These are phyloP conservation scores for Heterodera schachtii DNA, from an alignment of 1,140 invertebrate genomes.

Conservation along the genomic window DNA sequence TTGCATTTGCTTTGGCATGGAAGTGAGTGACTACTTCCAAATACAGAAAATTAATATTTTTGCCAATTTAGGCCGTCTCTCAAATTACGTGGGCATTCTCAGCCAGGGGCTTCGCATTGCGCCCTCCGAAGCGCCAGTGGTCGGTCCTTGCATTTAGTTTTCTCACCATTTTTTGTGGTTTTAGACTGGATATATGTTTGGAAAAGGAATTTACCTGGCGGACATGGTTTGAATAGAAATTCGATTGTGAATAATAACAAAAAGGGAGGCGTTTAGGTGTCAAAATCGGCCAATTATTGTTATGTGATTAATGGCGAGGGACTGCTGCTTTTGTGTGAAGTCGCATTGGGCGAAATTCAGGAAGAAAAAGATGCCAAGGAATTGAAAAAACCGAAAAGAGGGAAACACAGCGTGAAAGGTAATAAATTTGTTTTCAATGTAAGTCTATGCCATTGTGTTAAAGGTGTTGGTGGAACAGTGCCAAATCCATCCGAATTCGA, in stretches of 20 bases:
- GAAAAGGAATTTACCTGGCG: slow-evolving; percentile 85
- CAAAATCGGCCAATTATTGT: slow-evolving; percentile 96
- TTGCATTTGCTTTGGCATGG: slow-evolving; percentile 92
- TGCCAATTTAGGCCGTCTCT: slow-evolving; percentile 70
- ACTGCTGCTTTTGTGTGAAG: slow-evolving; percentile 84
- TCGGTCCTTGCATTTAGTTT: not conserved
- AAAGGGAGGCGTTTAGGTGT: not conserved
- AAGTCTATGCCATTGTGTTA: slow-evolving; percentile 19
- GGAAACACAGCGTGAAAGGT: slow-evolving; percentile 51
- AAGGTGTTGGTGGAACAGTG: slow-evolving; percentile 44
- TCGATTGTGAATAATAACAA: not conserved
- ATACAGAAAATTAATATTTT: not conserved
- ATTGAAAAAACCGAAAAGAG: slow-evolving; percentile 46
- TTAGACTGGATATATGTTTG: slow-evolving; percentile 72
- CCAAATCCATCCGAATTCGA: slow-evolving; percentile 41
- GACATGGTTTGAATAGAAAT: slow-evolving; percentile 83
- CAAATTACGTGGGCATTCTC: slow-evolving; percentile 92
- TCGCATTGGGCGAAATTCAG: slow-evolving; percentile 49
- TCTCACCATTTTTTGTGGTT: not conserved
- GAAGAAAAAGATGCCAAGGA: slow-evolving; percentile 42
- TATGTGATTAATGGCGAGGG: slow-evolving; percentile 74
- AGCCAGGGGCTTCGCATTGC: slow-evolving; percentile 95
- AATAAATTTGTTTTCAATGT: slow-evolving; percentile 1
- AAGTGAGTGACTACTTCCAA: slow-evolving; percentile 68
- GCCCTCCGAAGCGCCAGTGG: slow-evolving; percentile 82